Percentiles rank a stretch among this genome's conserved stretches.
phyloP scores from a whole-genome alignment of 2,888 invertebrate species.

The Alitta virens region DNA sequence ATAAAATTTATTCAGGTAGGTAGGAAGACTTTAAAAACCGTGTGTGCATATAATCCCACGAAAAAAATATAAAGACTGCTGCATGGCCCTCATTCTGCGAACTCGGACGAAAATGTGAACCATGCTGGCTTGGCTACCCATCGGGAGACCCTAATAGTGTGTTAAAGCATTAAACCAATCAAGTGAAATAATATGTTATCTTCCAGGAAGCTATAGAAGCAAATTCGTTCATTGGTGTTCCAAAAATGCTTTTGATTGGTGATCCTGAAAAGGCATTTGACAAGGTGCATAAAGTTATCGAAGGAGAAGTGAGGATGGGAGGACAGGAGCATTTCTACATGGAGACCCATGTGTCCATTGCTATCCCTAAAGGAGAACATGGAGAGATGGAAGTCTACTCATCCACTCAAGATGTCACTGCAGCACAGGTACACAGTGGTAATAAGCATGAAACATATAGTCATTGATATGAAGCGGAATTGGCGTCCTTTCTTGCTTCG shows the following conservation, averaged over 20 bases:
- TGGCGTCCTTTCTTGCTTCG: too few relatives aligned
- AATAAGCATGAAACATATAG: background rate
- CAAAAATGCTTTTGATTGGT: background rate
- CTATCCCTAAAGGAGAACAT: constrained; percentile 63
- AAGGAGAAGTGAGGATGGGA: constrained; percentile 77
- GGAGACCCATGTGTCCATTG: constrained; percentile 68
- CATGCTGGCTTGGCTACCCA: too few relatives aligned
- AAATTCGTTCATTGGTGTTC: background rate
- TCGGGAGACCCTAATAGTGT: too few relatives aligned
- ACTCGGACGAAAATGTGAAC: too few relatives aligned
- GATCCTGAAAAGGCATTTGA: background rate
- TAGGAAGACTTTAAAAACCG: too few relatives aligned
- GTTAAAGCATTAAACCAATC: too few relatives aligned
- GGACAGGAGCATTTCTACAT: constrained; percentile 97
- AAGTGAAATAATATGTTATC: too few relatives aligned
- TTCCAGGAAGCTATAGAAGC: background rate
- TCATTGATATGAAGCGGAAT: too few relatives aligned
- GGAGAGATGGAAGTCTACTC: constrained; percentile 81
- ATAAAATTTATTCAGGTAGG: too few relatives aligned
- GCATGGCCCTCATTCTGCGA: too few relatives aligned
- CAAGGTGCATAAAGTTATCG: constrained; percentile 60
- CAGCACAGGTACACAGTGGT: constrained; percentile 61
- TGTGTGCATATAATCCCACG: too few relatives aligned
- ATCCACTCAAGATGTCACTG: constrained; percentile 67
- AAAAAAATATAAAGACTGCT: too few relatives aligned